Evolutionary conservation across 2,888 invertebrate species (phyloP).

Genomic region (Pardosa pseudoannulata): DNA sequence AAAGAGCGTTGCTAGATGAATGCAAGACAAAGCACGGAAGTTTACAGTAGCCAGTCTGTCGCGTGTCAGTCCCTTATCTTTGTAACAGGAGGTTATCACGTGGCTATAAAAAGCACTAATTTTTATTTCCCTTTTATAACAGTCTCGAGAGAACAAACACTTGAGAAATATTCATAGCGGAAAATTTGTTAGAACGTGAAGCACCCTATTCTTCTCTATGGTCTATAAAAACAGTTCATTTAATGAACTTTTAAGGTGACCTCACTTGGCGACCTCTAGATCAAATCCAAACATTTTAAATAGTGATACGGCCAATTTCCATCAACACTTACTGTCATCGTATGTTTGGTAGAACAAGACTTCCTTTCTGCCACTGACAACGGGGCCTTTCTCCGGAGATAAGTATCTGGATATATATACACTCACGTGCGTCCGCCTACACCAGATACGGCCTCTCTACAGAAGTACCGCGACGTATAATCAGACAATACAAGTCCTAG

Average conservation of each 20-base stretch:
- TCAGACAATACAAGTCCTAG: conserved; percentile 39
- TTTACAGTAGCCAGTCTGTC: too few species aligned
- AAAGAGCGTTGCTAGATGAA: too few species aligned
- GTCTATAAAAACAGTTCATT: neutral
- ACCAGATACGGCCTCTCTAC: neutral
- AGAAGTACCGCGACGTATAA: conserved; percentile 49
- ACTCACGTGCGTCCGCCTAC: neutral
- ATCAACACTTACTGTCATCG: conserved; percentile 13
- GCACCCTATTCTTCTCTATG: too few species aligned
- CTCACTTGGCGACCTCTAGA: neutral
- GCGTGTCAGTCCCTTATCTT: too few species aligned
- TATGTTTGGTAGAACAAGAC: neutral
- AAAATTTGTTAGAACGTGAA: too few species aligned
- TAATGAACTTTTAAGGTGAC: neutral
- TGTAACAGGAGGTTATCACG: too few species aligned
- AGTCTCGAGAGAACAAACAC: too few species aligned
- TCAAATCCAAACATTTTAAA: neutral
- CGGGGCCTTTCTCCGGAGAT: neutral
- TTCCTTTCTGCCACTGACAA: neutral
- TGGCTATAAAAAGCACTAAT: too few species aligned
- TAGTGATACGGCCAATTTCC: conserved; percentile 3
- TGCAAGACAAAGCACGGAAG: too few species aligned
- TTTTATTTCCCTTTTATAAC: too few species aligned
- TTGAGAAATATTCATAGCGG: too few species aligned
- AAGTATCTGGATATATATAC: conserved; percentile 6